Percentiles rank a stretch among this genome's conserved stretches.
phyloP scores from a whole-genome alignment of 2,113 vertebrate species.

The Natator depressus region DNA sequence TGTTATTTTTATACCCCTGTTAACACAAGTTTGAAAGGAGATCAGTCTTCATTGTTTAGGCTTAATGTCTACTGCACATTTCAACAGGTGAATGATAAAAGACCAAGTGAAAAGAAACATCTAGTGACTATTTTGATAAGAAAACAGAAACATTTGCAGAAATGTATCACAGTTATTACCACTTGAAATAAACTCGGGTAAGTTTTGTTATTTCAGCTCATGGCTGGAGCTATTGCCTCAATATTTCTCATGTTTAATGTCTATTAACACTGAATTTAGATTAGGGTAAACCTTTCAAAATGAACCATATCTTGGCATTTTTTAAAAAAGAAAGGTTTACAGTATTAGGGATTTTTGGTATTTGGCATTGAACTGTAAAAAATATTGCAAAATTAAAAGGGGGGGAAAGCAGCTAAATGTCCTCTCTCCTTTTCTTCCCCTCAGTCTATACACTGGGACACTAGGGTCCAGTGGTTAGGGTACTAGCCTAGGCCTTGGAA shows the following conservation, averaged over 20 bases:
- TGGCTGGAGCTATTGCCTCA: rapidly evolving
- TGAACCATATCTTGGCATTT: not conserved
- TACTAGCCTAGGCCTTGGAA: not conserved
- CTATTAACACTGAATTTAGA: not conserved
- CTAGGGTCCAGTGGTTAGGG: not conserved
- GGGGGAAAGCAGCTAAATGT: not conserved
- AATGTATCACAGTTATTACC: not conserved
- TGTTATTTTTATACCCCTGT: conserved; percentile 76
- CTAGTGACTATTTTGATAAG: conserved; percentile 49
- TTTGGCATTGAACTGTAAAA: not conserved
- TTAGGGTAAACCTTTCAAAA: not conserved
- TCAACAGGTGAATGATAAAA: conserved; percentile 72
- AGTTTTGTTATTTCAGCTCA: not conserved
- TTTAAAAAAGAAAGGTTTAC: not conserved
- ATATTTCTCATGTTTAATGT: not conserved
- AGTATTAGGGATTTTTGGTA: not conserved
- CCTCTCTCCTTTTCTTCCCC: not conserved
- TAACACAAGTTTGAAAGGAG: conserved; percentile 72
- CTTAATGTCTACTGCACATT: conserved; percentile 22
- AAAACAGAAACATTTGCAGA: conserved; percentile 39
- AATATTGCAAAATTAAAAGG: not conserved
- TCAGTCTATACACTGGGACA: not conserved
- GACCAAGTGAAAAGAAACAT: conserved; percentile 12
- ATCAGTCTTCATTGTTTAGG: conserved; percentile 72
- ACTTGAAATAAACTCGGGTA: conserved; percentile 16